Percentiles rank a stretch among this genome's conserved stretches.
phyloP scores from a whole-genome alignment of 2,888 invertebrate species.

The Augiades crinisus region DNA sequence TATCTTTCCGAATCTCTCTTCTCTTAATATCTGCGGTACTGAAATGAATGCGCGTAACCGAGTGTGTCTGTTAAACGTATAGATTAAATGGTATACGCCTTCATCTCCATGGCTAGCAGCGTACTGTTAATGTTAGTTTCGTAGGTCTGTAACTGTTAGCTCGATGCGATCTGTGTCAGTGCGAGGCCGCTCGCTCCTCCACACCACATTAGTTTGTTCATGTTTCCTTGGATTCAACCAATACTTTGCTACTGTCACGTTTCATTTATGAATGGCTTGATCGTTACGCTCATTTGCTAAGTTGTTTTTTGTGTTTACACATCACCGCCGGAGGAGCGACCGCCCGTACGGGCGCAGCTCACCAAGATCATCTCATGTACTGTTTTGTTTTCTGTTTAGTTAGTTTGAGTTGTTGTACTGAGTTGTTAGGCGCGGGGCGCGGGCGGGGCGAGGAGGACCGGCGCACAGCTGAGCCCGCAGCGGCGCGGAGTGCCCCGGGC shows the following conservation, averaged over 20 bases:
- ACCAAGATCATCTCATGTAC: conserved; percentile 57
- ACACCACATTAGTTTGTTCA: conserved; percentile 69
- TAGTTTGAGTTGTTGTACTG: conserved; percentile 67
- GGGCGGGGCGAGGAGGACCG: conserved; percentile 27
- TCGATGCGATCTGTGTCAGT: conserved; percentile 69
- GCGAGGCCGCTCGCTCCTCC: conserved; percentile 65
- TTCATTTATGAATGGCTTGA: conserved; percentile 78
- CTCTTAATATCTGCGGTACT: conserved; percentile 74
- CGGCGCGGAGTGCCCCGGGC: conserved; percentile 16
- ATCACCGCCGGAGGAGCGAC: conserved; percentile 45
- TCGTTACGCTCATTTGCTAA: conserved; percentile 75
- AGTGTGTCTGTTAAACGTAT: conserved; percentile 72
- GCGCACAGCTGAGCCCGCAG: conserved; percentile 3
- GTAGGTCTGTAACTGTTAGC: conserved; percentile 75
- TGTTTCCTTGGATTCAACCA: conserved; percentile 60
- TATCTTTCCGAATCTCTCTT: conserved; percentile 78
- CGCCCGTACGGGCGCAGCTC: conserved; percentile 44
- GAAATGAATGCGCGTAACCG: conserved; percentile 77
- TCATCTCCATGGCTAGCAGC: conserved; percentile 77
- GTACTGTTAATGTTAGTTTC: conserved; percentile 74
- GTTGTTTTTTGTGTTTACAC: conserved; percentile 56
- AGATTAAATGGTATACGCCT: conserved; percentile 74
- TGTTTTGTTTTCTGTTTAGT: conserved; percentile 66
- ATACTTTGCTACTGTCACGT: conserved; percentile 72
- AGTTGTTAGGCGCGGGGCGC: conserved; percentile 55